Conservation (phyloP, 2,113 vertebrate genomes). For the Colossoma macropomum region DNA sequence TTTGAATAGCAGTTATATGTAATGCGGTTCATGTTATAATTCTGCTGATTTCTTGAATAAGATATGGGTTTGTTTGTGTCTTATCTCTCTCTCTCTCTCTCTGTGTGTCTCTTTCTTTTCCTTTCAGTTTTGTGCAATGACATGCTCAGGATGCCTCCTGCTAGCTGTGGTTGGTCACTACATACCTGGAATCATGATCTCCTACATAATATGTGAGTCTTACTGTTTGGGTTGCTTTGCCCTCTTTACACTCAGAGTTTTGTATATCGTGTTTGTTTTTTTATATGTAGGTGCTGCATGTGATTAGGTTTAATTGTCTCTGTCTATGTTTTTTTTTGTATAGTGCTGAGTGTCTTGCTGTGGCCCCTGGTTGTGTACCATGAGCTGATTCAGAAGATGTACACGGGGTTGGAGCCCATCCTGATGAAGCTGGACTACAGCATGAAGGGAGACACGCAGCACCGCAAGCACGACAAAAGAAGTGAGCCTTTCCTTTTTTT, state of each 20-base stretch:
- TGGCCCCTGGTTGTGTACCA: conserved; percentile 98
- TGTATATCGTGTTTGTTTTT: background rate
- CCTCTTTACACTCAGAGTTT: no score
- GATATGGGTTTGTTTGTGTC: no score
- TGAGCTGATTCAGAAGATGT: conserved; percentile 98
- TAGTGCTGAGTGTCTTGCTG: conserved; percentile 93
- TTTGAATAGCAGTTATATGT: no score
- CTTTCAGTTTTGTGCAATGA: conserved; percentile 94
- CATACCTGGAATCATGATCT: conserved; percentile 98
- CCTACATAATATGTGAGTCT: conserved; percentile 94
- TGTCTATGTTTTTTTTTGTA: conserved; percentile 32
- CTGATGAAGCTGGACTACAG: conserved; percentile 99
- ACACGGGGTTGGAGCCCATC: conserved; percentile 94
- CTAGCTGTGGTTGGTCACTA: conserved; percentile 92
- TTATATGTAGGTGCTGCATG: background rate
- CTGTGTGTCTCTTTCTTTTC: no score
- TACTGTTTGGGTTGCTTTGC: background rate
- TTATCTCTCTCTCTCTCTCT: no score
- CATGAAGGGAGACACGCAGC: conserved; percentile 95
- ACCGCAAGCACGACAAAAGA: conserved; percentile 92
- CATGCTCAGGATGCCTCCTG: conserved; percentile 87
- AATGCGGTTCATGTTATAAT: no score
- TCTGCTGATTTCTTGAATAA: no score
- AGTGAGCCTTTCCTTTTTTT: conserved; percentile 79
- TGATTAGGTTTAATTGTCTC: background rate